A percentile compares a stretch with the other conserved stretches of the same genome.
phyloP scores from a whole-genome alignment of 37 sponge, comb jelly and placozoan genomes.

The Ianthella basta region DNA sequence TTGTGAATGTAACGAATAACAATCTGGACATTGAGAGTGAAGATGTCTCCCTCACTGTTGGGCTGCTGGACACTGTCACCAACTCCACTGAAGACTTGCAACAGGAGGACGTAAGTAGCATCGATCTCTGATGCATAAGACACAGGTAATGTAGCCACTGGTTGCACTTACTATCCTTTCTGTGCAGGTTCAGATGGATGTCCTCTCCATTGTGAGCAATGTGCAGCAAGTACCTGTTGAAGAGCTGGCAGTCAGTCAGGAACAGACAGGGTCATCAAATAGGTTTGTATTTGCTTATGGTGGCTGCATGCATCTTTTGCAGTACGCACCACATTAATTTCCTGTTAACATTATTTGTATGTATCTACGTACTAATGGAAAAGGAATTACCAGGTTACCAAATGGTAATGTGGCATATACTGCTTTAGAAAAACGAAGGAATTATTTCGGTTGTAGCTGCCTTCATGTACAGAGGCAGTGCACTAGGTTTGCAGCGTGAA shows the following conservation, averaged over 20 bases:
- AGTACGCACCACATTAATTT: no score
- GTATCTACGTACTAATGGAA: no score
- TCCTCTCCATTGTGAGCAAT: conserved; percentile 43
- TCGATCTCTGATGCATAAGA: conserved; percentile 14
- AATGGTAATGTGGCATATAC: no score
- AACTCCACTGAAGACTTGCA: conserved; percentile 44
- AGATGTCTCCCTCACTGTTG: no score
- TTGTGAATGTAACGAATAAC: conserved; percentile 15
- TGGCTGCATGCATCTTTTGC: neutral
- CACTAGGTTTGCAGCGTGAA: no score
- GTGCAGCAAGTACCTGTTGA: conserved; percentile 27
- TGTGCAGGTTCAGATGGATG: conserved; percentile 2
- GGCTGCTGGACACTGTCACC: neutral
- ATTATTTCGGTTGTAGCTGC: no score
- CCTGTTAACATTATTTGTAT: no score
- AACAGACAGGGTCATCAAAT: conserved; percentile 23
- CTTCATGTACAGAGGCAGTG: no score
- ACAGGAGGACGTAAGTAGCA: conserved; percentile 11
- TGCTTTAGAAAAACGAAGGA: no score
- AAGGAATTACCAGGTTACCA: no score
- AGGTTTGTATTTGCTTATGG: conserved; percentile 15
- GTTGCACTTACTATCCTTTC: neutral
- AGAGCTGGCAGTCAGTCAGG: conserved; percentile 29
- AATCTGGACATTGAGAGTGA: neutral
- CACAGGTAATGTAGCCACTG: no score